Evolutionary conservation across 2,888 invertebrate species (phyloP).

Genomic region (Eucera pruinosa): DNA sequence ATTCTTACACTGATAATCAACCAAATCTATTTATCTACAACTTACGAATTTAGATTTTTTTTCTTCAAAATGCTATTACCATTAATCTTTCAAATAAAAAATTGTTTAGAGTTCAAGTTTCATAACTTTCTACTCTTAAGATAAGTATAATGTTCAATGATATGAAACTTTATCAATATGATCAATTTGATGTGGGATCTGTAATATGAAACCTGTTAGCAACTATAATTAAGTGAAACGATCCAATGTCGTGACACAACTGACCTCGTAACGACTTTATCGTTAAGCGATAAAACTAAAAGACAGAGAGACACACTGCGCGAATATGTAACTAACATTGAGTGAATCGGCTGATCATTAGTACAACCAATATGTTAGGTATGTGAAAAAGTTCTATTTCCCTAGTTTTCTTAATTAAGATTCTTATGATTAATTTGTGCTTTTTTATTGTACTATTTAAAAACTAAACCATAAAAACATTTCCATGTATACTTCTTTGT

Average conservation of each 20-base stretch:
- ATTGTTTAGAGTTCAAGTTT: neutral
- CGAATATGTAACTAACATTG: slow-evolving; percentile 45
- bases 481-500: neutral
- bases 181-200: slow-evolving; percentile 48
- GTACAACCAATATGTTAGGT: slow-evolving; percentile 18
- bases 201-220: slow-evolving; percentile 17
- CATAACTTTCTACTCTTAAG: slow-evolving; percentile 12
- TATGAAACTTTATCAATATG: slow-evolving; percentile 34
- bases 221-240: slow-evolving; percentile 26
- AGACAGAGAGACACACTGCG: slow-evolving; percentile 44
- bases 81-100: slow-evolving; percentile 10
- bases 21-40: slow-evolving; percentile 15
- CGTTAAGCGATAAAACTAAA: slow-evolving; percentile 49
- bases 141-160: slow-evolving; percentile 14
- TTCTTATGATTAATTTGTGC: neutral
- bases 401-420: neutral
- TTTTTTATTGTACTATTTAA: neutral
- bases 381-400: slow-evolving; percentile 22
- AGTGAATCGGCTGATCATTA: slow-evolving; percentile 40
- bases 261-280: slow-evolving; percentile 59
- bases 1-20: slow-evolving; percentile 22
- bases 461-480: neutral
- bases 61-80: slow-evolving; percentile 11
- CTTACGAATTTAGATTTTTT: slow-evolving; percentile 14
- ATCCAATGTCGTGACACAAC: slow-evolving; percentile 51